Conservation (phyloP, 2,888 invertebrate species). For the Lycaena phlaeas region DNA sequence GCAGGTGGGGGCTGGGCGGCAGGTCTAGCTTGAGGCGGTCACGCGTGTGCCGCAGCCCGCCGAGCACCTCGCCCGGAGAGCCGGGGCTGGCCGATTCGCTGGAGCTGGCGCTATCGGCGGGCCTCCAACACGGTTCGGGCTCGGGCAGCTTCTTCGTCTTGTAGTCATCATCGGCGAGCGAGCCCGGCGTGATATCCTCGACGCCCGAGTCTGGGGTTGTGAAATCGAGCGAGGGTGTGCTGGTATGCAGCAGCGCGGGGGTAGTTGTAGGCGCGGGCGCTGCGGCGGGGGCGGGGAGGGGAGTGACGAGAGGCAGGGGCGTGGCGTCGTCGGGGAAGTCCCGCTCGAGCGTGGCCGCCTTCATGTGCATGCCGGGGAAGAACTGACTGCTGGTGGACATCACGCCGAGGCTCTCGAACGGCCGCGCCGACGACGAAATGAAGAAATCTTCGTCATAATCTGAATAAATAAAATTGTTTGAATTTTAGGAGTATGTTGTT, state of each 20-base stretch:
- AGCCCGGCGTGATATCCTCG: slow-evolving; percentile 74
- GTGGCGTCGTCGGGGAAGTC: slow-evolving; percentile 35
- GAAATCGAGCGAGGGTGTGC: slow-evolving; percentile 55
- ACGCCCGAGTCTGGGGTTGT: slow-evolving; percentile 76
- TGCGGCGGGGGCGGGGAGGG: slow-evolving; percentile 27
- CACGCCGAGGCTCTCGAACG: slow-evolving; percentile 77
- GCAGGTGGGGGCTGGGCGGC: slow-evolving; percentile 68
- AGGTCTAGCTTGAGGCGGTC: slow-evolving; percentile 81
- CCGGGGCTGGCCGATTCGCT: slow-evolving; percentile 60
- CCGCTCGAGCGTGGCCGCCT: slow-evolving; percentile 31
- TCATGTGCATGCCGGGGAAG: slow-evolving; percentile 76
- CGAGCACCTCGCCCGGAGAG: slow-evolving; percentile 66
- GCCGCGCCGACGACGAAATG: slow-evolving; percentile 80
- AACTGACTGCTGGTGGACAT: slow-evolving; percentile 76
- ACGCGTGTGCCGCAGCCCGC: slow-evolving; percentile 80
- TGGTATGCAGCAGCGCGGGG: slow-evolving; percentile 27
- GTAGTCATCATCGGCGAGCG: slow-evolving; percentile 46
- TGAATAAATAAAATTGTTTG: no score
- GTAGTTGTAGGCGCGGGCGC: slow-evolving; percentile 49
- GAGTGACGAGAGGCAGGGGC: slow-evolving; percentile 27
- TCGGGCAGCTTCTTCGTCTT: no score
- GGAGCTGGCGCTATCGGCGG: slow-evolving; percentile 51
- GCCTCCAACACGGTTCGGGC: slow-evolving; percentile 39
- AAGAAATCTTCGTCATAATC: slow-evolving; percentile 80
- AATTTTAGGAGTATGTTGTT: no score